Evolutionary conservation across 2,797 vertebrate genomes (phyloP).

Genomic region (Mormyrops attenuatus): DNA sequence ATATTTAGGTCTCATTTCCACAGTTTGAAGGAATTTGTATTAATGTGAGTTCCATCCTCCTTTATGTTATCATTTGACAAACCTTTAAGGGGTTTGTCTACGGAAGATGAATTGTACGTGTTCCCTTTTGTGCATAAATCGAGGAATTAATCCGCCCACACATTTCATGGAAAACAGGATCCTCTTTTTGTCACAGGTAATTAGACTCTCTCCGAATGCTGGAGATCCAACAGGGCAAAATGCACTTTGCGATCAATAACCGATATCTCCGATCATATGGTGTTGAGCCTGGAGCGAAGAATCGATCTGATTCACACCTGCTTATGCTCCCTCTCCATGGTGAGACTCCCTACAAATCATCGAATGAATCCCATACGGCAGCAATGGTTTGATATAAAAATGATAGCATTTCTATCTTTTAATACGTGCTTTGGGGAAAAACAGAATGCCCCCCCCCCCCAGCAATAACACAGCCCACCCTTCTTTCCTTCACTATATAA

Average conservation of each 20-base stretch:
- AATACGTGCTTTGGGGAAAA: slow-evolving; percentile 61
- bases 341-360: slow-evolving; percentile 43
- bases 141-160: neutral
- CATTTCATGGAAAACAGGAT: neutral
- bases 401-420: slow-evolving; percentile 47
- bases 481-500: slow-evolving; percentile 24
- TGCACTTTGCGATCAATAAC: slow-evolving; percentile 8
- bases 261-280: neutral
- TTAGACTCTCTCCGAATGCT: neutral
- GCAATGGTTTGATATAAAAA: slow-evolving; percentile 43
- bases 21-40: neutral
- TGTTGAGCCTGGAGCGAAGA: neutral
- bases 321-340: slow-evolving; percentile 24
- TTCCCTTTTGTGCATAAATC: neutral
- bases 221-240: neutral
- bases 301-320: neutral
- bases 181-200: neutral
- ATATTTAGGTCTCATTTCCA: neutral
- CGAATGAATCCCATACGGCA: slow-evolving; percentile 42
- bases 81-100: neutral
- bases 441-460: slow-evolving; percentile 38
- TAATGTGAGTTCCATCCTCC: neutral
- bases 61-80: neutral
- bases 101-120: neutral
- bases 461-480: slow-evolving; percentile 6